These are phyloP conservation scores for Acropora tenuis DNA, from an alignment of 64 coral and sea anemone species.

Conservation along the genomic window DNA sequence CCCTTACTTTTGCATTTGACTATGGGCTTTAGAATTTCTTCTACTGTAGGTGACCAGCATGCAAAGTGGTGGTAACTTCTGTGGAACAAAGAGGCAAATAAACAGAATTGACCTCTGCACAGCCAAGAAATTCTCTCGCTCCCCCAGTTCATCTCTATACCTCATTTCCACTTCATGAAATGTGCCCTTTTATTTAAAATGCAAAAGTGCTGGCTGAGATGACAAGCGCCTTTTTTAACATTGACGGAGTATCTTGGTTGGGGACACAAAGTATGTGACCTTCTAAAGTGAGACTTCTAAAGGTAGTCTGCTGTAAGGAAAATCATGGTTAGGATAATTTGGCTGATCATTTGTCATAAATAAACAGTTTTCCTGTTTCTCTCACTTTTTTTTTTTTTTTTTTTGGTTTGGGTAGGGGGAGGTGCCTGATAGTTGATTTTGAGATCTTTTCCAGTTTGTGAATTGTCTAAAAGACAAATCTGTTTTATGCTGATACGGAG, in stretches of 20 bases:
- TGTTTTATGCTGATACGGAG: not conserved
- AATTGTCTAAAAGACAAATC: constrained; percentile 22
- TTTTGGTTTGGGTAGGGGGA: constrained; percentile 33
- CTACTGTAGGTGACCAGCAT: not conserved
- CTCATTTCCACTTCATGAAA: not conserved
- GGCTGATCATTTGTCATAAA: constrained; percentile 30
- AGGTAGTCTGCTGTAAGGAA: constrained; percentile 25
- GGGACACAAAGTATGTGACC: not conserved
- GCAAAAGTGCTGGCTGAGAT: too few species aligned
- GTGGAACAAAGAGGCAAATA: not conserved
- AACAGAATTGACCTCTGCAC: not conserved
- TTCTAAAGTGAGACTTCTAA: not conserved
- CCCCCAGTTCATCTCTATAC: not conserved
- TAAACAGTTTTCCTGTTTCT: not conserved
- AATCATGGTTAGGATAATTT: too few species aligned
- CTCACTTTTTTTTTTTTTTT: too few species aligned
- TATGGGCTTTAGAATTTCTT: not conserved
- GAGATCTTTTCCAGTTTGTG: constrained; percentile 36
- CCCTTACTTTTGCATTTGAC: not conserved
- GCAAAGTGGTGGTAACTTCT: not conserved
- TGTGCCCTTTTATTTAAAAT: too few species aligned
- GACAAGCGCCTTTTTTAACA: not conserved
- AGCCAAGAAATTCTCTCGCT: too few species aligned
- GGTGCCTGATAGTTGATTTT: constrained; percentile 24
- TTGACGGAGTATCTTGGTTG: not conserved